phyloP scores from a whole-genome alignment of 2,113 vertebrate genomes.

The Piprites chloris region DNA sequence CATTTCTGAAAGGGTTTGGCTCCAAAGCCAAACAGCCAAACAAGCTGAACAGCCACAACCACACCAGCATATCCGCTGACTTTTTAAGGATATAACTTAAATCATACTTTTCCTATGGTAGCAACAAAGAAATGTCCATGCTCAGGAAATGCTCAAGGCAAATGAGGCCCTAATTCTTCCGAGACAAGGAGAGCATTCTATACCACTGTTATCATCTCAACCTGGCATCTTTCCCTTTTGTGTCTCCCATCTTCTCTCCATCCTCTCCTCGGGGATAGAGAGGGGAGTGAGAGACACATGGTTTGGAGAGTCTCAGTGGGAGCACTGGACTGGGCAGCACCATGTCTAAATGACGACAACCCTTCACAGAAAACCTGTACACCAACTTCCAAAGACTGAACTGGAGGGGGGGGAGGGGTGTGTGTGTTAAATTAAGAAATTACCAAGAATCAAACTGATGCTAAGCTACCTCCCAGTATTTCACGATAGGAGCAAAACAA shows the following conservation, averaged over 20 bases:
- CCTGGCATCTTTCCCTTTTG: not conserved
- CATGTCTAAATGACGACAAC: not conserved
- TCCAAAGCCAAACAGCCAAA: not conserved
- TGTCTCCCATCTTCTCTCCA: not conserved
- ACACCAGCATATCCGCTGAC: accelerated
- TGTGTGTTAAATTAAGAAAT: not conserved
- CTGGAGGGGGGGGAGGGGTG: too few relatives aligned
- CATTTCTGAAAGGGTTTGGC: not conserved
- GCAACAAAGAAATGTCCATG: not conserved
- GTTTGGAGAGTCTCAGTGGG: not conserved
- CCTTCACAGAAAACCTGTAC: not conserved
- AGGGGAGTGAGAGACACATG: not conserved
- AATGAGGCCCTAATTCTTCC: not conserved
- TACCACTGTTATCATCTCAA: not conserved
- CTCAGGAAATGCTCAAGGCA: not conserved
- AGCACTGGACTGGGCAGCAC: not conserved
- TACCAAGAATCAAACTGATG: not conserved
- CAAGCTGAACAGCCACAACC: not conserved
- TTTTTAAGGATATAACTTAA: not conserved
- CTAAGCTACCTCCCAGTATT: not conserved
- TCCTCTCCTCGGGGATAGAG: not conserved
- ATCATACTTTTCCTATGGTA: not conserved
- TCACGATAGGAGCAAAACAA: not conserved
- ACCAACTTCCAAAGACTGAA: not conserved
- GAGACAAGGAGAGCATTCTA: not conserved